Evolutionary conservation across 2,888 invertebrate species (phyloP).

Genomic region (Callosobruchus maculatus): DNA sequence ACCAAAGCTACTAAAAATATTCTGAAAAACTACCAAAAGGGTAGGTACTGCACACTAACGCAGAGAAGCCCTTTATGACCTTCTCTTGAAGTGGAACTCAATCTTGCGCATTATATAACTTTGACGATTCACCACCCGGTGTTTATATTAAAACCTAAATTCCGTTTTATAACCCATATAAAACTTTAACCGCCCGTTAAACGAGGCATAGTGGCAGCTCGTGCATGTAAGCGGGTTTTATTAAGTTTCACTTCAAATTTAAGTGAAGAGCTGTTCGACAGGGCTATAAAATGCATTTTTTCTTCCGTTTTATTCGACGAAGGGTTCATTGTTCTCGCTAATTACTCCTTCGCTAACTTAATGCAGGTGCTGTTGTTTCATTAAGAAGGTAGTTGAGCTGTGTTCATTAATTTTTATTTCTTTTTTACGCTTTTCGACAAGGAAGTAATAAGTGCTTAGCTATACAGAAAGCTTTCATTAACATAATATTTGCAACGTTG

Average conservation of each 20-base stretch:
- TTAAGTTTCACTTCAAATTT: not conserved
- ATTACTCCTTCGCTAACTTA: too few species aligned
- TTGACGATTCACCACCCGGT: not conserved
- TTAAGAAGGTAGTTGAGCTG: too few species aligned
- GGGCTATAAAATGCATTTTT: not conserved
- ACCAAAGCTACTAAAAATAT: too few species aligned
- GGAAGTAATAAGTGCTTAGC: too few species aligned
- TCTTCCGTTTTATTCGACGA: not conserved
- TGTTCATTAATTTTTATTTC: too few species aligned
- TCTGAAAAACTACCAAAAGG: too few species aligned
- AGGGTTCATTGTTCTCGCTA: too few species aligned
- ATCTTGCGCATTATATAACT: not conserved
- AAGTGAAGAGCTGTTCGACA: not conserved
- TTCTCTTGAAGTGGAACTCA: not conserved
- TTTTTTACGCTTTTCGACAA: too few species aligned
- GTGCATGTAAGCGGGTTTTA: not conserved
- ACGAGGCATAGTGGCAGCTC: not conserved
- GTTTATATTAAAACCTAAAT: not conserved
- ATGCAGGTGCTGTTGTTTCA: too few species aligned
- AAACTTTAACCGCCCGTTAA: not conserved
- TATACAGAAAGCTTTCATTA: too few species aligned
- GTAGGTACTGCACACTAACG: too few species aligned
- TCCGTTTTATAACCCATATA: not conserved
- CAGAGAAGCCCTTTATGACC: not conserved
- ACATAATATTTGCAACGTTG: too few species aligned